Evolutionary conservation across 2,888 invertebrate species (phyloP).

Genomic region (Mesorhabditis sp.): DNA sequence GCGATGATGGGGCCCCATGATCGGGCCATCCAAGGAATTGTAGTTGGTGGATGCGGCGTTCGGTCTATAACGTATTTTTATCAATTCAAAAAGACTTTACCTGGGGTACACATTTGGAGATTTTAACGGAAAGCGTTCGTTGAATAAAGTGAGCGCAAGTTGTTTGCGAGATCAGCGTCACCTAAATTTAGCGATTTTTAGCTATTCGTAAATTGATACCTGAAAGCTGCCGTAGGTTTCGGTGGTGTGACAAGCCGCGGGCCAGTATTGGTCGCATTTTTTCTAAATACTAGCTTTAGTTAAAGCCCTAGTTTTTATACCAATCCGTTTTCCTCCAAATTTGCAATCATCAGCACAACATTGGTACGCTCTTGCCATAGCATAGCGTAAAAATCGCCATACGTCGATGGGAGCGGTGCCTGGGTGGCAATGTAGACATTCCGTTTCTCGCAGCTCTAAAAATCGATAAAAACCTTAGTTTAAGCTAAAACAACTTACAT

Average conservation of each 20-base stretch:
- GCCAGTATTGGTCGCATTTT: constrained; percentile 56
- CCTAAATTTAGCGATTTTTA: constrained; percentile 14
- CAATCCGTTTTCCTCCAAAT: constrained; percentile 51
- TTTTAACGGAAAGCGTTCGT: constrained; percentile 37
- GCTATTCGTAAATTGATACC: constrained; percentile 9
- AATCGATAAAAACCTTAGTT: constrained; percentile 9
- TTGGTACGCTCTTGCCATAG: constrained; percentile 53
- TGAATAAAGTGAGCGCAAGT: constrained; percentile 47
- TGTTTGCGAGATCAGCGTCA: constrained; percentile 38
- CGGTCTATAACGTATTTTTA: constrained; percentile 21
- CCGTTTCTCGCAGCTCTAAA: constrained; percentile 40
- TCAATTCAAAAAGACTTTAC: constrained; percentile 14
- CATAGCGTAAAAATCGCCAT: constrained; percentile 44
- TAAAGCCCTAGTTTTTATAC: constrained; percentile 17
- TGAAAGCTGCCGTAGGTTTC: constrained; percentile 36
- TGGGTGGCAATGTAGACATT: constrained; percentile 56
- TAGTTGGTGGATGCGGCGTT: constrained; percentile 50
- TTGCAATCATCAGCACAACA: constrained; percentile 53
- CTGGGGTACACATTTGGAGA: constrained; percentile 35
- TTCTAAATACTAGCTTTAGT: constrained; percentile 26
- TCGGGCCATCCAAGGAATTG: constrained; percentile 55
- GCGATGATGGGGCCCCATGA: constrained; percentile 41
- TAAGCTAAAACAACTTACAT: constrained; percentile 24
- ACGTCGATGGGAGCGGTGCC: constrained; percentile 55
- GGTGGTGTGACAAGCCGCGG: constrained; percentile 25